A percentile compares a stretch with the other conserved stretches of the same genome.
phyloP scores from a whole-genome alignment of 1,140 invertebrate species.

The Sitobion miscanthi region DNA sequence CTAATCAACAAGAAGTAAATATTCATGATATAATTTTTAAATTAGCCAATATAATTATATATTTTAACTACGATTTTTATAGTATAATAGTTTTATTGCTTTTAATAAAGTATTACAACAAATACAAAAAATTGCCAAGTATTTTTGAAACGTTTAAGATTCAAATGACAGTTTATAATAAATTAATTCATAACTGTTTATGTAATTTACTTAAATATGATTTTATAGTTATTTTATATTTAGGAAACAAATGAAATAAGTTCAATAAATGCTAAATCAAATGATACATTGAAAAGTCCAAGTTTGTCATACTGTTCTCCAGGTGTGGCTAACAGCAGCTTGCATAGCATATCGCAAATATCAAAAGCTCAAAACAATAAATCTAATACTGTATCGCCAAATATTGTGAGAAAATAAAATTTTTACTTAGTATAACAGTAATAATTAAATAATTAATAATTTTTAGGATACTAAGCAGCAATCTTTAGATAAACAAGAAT shows the following conservation, averaged over 20 bases:
- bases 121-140: neutral
- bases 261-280: neutral
- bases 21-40: neutral
- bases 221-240: neutral
- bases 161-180: neutral
- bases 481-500: constrained; percentile 53
- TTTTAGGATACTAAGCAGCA: constrained; percentile 40
- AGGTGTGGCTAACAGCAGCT: neutral
- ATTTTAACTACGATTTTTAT: neutral
- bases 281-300: neutral
- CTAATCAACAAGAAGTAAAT: constrained; percentile 12
- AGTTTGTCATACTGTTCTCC: neutral
- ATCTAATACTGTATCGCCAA: neutral
- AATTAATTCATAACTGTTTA: neutral
- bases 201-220: neutral
- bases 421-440: neutral
- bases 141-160: neutral
- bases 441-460: neutral
- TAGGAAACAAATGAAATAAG: constrained; percentile 14
- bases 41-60: neutral
- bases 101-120: neutral
- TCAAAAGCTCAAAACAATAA: neutral
- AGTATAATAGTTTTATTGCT: neutral
- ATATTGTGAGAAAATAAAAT: neutral
- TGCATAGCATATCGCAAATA: neutral